phyloP scores from a whole-genome alignment of 2,113 vertebrate species.

The Tragelaphus buxtoni region DNA sequence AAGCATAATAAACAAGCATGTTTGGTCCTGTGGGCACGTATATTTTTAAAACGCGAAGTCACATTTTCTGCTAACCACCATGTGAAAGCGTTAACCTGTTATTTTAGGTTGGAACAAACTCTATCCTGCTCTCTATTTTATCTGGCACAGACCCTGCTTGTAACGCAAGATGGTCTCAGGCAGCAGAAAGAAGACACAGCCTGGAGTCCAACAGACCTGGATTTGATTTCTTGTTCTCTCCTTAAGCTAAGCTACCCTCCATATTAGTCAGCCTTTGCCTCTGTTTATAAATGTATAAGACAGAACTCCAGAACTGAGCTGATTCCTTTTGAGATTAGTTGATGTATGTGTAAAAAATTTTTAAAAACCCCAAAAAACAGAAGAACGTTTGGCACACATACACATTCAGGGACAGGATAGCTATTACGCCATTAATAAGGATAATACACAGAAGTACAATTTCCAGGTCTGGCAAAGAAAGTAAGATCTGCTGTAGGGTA shows the following conservation, averaged over 20 bases:
- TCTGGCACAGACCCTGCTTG: neutral
- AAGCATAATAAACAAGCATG: neutral
- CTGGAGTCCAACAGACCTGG: neutral
- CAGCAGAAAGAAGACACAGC: neutral
- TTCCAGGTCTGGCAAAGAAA: neutral
- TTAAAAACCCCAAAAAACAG: neutral
- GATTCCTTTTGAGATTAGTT: neutral
- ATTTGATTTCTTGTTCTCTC: neutral
- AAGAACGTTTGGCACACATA: neutral
- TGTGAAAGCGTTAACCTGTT: neutral
- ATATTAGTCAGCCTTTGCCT: neutral
- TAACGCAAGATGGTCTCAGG: neutral
- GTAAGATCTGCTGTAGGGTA: neutral
- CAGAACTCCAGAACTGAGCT: slow-evolving; percentile 18
- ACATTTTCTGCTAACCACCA: neutral
- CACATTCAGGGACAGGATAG: neutral
- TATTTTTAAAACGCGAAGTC: neutral
- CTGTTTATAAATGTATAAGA: neutral
- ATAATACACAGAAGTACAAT: neutral
- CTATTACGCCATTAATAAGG: neutral
- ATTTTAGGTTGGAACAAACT: slow-evolving; percentile 2
- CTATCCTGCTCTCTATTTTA: neutral
- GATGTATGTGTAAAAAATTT: neutral
- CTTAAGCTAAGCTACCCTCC: neutral
- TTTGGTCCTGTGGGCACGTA: neutral